Conservation (phyloP, 2,888 invertebrate species). For the Odontothrips loti region DNA sequence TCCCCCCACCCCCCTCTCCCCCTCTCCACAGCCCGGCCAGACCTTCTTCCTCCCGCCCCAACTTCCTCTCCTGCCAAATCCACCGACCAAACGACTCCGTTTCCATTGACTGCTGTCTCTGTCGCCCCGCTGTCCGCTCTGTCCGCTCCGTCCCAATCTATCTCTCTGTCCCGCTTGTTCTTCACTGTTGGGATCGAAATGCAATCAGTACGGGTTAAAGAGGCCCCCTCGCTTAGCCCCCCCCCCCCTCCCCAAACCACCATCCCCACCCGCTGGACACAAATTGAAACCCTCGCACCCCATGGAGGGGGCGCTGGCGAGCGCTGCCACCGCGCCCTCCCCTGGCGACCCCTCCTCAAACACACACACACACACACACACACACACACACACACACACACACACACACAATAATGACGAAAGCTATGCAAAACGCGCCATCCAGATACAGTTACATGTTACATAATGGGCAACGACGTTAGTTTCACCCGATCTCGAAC, state of each 20-base stretch:
- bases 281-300: not conserved
- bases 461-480: too few species aligned
- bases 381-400: too few species aligned
- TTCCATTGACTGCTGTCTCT: not conserved
- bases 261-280: not conserved
- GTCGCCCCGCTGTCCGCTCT: not conserved
- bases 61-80: not conserved
- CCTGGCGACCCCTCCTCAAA: too few species aligned
- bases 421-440: too few species aligned
- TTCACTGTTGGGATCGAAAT: not conserved
- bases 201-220: constrained; percentile 18
- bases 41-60: not conserved
- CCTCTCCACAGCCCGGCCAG: not conserved
- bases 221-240: not conserved
- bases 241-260: not conserved
- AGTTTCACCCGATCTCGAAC: too few species aligned
- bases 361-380: too few species aligned
- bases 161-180: not conserved
- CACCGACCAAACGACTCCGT: not conserved
- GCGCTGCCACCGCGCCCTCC: not conserved
- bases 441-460: too few species aligned
- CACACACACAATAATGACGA: too few species aligned
- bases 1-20: too few species aligned
- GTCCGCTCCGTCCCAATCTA: not conserved
- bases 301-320: not conserved